Evolutionary conservation across 2,797 vertebrate genomes (phyloP).

Genomic region (Coluber constrictor): DNA sequence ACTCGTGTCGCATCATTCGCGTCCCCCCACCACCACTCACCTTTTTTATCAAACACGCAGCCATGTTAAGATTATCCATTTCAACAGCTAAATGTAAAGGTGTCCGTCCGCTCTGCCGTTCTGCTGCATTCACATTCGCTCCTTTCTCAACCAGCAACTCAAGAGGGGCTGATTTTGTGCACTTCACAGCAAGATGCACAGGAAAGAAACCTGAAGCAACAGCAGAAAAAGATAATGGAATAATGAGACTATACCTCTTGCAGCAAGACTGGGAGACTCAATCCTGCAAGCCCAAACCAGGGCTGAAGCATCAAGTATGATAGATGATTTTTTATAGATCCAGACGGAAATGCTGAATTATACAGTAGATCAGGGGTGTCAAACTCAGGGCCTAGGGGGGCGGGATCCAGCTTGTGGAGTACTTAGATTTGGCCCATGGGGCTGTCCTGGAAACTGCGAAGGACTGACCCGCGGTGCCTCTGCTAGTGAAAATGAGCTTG

Average conservation of each 20-base stretch:
- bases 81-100: constrained; percentile 88
- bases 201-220: constrained; percentile 78
- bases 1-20: too few species aligned
- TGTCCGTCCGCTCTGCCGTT: constrained; percentile 87
- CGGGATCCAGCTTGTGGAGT: too few species aligned
- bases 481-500: too few species aligned
- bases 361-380: too few species aligned
- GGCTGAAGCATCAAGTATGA: neutral
- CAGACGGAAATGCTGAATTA: too few species aligned
- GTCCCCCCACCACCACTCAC: constrained; percentile 60
- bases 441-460: too few species aligned
- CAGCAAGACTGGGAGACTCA: neutral
- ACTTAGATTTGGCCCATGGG: too few species aligned
- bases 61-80: constrained; percentile 88
- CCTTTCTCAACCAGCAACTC: constrained; percentile 85
- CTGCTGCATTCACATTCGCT: constrained; percentile 83
- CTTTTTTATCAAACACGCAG: constrained; percentile 89
- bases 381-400: too few species aligned
- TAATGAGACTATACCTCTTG: neutral
- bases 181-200: constrained; percentile 86
- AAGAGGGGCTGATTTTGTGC: constrained; percentile 81
- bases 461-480: too few species aligned
- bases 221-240: neutral
- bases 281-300: neutral
- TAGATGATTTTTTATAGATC: neutral